Percentiles rank a stretch among this genome's conserved stretches.
phyloP scores from a whole-genome alignment of 1,140 invertebrate genomes.

The Delia radicum region DNA sequence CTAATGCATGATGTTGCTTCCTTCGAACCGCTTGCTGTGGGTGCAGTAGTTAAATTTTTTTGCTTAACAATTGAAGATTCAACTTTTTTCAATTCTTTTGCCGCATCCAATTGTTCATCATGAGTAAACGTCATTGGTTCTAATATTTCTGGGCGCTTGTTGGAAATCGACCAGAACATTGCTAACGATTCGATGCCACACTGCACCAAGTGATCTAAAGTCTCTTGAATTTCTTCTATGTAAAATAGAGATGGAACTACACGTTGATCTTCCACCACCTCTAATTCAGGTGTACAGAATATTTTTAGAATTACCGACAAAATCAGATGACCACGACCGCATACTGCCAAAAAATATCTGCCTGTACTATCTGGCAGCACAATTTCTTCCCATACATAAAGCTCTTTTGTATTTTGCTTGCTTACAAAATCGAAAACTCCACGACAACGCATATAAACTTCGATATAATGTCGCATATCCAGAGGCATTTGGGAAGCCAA shows the following conservation, averaged over 20 bases:
- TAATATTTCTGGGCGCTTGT: constrained; percentile 58
- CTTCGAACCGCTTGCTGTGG: not conserved
- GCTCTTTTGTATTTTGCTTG: constrained; percentile 66
- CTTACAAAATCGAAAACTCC: constrained; percentile 67
- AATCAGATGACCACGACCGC: constrained; percentile 71
- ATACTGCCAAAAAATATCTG: constrained; percentile 71
- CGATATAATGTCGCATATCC: constrained; percentile 69
- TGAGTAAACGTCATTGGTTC: constrained; percentile 37
- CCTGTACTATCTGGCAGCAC: constrained; percentile 57
- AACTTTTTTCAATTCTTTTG: constrained; percentile 33
- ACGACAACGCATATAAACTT: constrained; percentile 68
- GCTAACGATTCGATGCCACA: constrained; percentile 64
- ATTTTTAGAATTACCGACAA: constrained; percentile 73
- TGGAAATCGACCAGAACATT: constrained; percentile 63
- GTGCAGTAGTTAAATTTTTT: constrained; percentile 60
- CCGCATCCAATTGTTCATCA: constrained; percentile 16
- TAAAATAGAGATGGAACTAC: constrained; percentile 55
- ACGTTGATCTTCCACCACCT: constrained; percentile 34
- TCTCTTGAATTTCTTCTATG: constrained; percentile 70
- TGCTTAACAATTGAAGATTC: constrained; percentile 57
- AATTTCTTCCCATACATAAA: constrained; percentile 78
- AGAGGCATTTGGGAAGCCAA: constrained; percentile 71
- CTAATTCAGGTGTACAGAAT: constrained; percentile 58
- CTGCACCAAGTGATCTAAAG: constrained; percentile 66
- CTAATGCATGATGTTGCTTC: not conserved